Evolutionary conservation across 2,113 vertebrate genomes (phyloP).

Genomic region (Tinamus guttatus): DNA sequence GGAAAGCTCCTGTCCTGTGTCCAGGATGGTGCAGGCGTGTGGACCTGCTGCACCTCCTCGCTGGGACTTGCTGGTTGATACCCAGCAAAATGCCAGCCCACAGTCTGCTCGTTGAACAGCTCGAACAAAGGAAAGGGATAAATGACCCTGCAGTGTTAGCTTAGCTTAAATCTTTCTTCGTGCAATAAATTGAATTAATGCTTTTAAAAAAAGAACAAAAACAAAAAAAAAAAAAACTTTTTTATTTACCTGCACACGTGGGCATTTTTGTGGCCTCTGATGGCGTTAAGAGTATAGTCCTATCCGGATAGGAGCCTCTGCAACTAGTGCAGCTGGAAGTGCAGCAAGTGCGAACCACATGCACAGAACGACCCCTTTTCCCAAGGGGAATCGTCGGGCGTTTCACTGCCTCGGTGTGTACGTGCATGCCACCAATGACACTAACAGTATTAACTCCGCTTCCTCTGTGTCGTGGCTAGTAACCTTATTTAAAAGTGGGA

Average conservation of each 20-base stretch:
- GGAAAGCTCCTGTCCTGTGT: neutral
- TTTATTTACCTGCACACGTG: neutral
- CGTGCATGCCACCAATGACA: neutral
- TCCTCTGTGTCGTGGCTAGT: neutral
- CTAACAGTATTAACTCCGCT: conserved; percentile 35
- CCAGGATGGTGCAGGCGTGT: neutral
- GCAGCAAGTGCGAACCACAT: neutral
- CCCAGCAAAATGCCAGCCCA: neutral
- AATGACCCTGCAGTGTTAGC: neutral
- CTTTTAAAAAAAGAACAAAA: neutral
- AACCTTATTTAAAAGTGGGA: conserved; percentile 10
- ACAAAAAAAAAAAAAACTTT: neutral
- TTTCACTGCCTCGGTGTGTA: neutral
- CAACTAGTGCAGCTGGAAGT: neutral
- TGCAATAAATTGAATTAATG: conserved; percentile 55
- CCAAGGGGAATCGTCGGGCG: neutral
- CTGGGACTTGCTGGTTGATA: neutral
- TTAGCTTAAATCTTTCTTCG: neutral
- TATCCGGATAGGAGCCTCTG: neutral
- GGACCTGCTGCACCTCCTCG: neutral
- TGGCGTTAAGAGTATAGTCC: neutral
- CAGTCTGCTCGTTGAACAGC: neutral
- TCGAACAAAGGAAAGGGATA: neutral
- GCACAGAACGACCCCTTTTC: neutral
- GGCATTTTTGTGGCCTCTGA: conserved; percentile 1